Percentiles rank a stretch among this genome's conserved stretches.
Conservation (phyloP, 2,888 invertebrate species). For the Andrena flavipes region DNA sequence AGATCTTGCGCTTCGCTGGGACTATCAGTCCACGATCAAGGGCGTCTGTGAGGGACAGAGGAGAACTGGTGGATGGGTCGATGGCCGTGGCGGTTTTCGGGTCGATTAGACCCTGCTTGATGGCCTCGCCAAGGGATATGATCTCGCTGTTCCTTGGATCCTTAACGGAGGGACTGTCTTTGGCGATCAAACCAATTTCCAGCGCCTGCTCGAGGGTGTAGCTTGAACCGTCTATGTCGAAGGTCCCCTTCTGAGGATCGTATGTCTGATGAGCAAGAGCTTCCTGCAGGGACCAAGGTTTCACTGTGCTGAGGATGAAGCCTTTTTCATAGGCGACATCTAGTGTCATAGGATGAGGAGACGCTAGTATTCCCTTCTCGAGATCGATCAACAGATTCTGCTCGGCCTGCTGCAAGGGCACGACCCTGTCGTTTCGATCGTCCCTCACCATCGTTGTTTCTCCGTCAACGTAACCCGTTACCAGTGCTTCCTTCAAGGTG, state of each 20-base stretch:
- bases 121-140: slow-evolving; percentile 92
- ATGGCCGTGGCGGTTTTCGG: slow-evolving; percentile 92
- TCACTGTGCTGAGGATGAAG: slow-evolving; percentile 91
- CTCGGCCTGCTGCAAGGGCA: slow-evolving; percentile 90
- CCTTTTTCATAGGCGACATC: slow-evolving; percentile 93
- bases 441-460: slow-evolving; percentile 91
- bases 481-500: slow-evolving; percentile 91
- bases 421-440: slow-evolving; percentile 88
- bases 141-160: slow-evolving; percentile 93
- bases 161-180: slow-evolving; percentile 91
- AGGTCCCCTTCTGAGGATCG: slow-evolving; percentile 90
- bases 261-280: slow-evolving; percentile 93
- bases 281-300: slow-evolving; percentile 93
- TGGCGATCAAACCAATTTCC: slow-evolving; percentile 90
- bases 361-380: slow-evolving; percentile 89
- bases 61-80: slow-evolving; percentile 91
- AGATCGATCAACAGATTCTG: slow-evolving; percentile 90
- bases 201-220: slow-evolving; percentile 92
- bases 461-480: slow-evolving; percentile 90
- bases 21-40: slow-evolving; percentile 93
- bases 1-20: slow-evolving; percentile 93
- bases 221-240: slow-evolving; percentile 89
- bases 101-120: slow-evolving; percentile 91
- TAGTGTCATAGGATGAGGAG: slow-evolving; percentile 89
- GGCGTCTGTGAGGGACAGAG: slow-evolving; percentile 93